Evolutionary conservation across 2,113 vertebrate genomes (phyloP).

Genomic region (Nipponia nippon): DNA sequence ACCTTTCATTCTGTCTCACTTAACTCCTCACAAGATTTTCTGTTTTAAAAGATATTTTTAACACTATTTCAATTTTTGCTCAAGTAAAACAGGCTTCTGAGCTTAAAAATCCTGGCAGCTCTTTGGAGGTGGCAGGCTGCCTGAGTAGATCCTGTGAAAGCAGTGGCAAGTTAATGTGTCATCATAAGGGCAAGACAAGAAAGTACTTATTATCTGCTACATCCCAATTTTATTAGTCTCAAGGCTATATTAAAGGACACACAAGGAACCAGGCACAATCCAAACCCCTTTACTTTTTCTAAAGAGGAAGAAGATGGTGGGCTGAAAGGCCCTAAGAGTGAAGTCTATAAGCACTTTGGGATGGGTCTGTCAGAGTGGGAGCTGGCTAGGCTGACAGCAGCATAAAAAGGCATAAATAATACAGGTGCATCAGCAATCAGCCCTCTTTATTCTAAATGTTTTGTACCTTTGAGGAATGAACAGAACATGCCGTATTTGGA

Average conservation of each 20-base stretch:
- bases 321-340: neutral
- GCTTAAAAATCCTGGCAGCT: neutral
- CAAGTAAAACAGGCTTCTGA: neutral
- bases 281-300: neutral
- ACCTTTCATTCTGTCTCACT: neutral
- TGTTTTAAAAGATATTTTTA: neutral
- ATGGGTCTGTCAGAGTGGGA: neutral
- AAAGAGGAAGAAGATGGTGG: neutral
- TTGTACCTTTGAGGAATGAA: neutral
- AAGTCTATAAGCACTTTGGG: neutral
- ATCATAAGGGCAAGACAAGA: neutral
- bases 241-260: neutral
- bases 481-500: neutral
- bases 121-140: neutral
- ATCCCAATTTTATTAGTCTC: neutral
- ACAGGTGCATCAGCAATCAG: neutral
- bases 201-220: neutral
- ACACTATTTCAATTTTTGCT: neutral
- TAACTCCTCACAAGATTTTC: neutral
- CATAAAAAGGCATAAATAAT: neutral
- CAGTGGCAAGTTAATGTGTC: neutral
- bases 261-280: neutral
- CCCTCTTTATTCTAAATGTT: neutral
- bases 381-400: neutral
- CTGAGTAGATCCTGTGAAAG: neutral